Conservation (phyloP, 2,888 invertebrate genomes). For the Cetonia aurata region DNA sequence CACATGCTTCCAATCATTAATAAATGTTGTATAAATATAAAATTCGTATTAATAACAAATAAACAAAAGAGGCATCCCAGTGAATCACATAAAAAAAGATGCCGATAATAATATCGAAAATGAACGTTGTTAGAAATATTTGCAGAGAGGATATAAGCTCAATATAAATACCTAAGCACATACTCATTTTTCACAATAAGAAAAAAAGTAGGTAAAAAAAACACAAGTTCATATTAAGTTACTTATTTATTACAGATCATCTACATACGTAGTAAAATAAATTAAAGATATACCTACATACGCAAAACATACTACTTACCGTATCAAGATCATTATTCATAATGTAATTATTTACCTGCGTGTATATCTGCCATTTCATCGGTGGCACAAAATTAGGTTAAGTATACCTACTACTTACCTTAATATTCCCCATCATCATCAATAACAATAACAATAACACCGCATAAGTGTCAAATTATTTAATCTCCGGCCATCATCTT, state of each 20-base stretch:
- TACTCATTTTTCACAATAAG: too few relatives aligned
- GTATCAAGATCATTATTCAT: slow-evolving; percentile 18
- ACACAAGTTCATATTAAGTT: neutral
- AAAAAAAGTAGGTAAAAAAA: neutral
- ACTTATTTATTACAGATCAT: neutral
- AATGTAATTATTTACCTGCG: slow-evolving; percentile 15
- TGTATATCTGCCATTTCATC: slow-evolving; percentile 21
- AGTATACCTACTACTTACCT: slow-evolving; percentile 30
- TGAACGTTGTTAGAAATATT: too few relatives aligned
- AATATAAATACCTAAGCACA: too few relatives aligned
- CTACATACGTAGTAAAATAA: neutral
- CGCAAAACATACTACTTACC: slow-evolving; percentile 12
- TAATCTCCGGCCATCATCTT: slow-evolving; percentile 41
- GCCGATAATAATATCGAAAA: too few relatives aligned
- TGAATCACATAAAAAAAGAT: too few relatives aligned
- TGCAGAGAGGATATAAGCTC: too few relatives aligned
- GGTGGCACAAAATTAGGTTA: slow-evolving; percentile 29
- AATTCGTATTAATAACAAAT: too few relatives aligned
- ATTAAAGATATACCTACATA: slow-evolving; percentile 1
- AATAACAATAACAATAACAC: slow-evolving; percentile 32
- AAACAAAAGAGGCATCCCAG: too few relatives aligned
- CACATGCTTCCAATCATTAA: too few relatives aligned
- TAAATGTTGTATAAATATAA: too few relatives aligned
- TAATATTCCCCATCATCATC: slow-evolving; percentile 35
- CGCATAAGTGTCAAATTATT: slow-evolving; percentile 40